phyloP scores from a whole-genome alignment of 1,140 invertebrate species.

The Apis cerana region DNA sequence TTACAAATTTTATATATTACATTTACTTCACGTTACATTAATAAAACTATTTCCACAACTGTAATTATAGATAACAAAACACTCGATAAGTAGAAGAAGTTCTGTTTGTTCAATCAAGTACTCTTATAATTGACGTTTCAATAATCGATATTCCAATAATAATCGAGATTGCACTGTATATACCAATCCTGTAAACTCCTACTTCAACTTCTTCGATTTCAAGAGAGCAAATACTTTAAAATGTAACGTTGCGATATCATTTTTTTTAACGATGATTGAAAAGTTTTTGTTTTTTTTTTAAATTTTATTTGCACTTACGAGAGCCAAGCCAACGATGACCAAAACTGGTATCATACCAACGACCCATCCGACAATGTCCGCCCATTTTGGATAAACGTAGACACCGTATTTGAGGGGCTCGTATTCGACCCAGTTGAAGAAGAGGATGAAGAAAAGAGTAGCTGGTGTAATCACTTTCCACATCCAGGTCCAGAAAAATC shows the following conservation, averaged over 20 bases:
- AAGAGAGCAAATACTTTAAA: slow-evolving; percentile 61
- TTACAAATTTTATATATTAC: too few relatives aligned
- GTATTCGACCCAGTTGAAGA: slow-evolving; percentile 93
- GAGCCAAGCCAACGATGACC: slow-evolving; percentile 86
- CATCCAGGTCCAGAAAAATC: slow-evolving; percentile 90
- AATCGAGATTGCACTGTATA: not conserved
- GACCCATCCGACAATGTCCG: slow-evolving; percentile 89
- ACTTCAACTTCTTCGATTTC: not conserved
- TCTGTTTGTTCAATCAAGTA: not conserved
- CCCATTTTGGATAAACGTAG: slow-evolving; percentile 89
- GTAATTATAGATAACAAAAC: not conserved
- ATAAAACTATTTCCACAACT: not conserved
- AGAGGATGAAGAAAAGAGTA: slow-evolving; percentile 88
- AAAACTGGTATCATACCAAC: slow-evolving; percentile 87
- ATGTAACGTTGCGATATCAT: slow-evolving; percentile 80
- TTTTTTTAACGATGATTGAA: not conserved
- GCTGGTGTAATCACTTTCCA: slow-evolving; percentile 91
- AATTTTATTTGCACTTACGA: slow-evolving; percentile 79
- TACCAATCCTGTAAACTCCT: not conserved
- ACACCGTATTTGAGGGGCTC: slow-evolving; percentile 87
- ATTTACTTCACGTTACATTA: too few relatives aligned
- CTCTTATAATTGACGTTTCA: slow-evolving; percentile 12
- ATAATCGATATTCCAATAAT: slow-evolving; percentile 23
- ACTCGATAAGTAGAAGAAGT: not conserved
- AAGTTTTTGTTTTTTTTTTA: slow-evolving; percentile 45